Conservation (phyloP, 2,797 vertebrate genomes). For the Graptemys geographica region DNA sequence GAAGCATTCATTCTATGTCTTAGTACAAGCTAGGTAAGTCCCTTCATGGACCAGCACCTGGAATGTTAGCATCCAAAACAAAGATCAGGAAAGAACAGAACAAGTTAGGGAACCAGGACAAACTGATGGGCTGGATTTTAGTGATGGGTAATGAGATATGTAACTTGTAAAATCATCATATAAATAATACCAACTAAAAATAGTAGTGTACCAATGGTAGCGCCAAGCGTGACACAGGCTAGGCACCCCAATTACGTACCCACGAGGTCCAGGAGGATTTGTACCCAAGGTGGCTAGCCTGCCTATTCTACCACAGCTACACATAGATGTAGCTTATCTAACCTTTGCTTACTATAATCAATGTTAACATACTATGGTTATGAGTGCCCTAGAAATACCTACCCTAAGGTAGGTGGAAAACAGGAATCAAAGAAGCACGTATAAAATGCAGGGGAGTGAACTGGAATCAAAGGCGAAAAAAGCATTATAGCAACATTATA, state of each 20-base stretch:
- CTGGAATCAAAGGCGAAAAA: background rate
- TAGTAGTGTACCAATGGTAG: background rate
- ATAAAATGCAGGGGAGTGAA: background rate
- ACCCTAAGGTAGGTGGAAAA: rapidly evolving
- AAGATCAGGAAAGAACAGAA: background rate
- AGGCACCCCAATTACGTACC: background rate
- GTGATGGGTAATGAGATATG: background rate
- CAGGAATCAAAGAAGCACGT: rapidly evolving
- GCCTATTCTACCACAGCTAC: background rate
- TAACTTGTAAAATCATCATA: background rate
- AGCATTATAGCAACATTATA: background rate
- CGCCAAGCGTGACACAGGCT: background rate
- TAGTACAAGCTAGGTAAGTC: background rate
- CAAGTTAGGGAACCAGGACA: background rate
- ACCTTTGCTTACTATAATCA: background rate
- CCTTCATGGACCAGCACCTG: background rate
- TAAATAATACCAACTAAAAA: background rate
- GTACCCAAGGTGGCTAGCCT: background rate
- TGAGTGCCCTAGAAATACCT: background rate
- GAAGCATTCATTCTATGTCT: background rate
- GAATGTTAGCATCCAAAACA: background rate
- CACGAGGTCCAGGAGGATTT: background rate
- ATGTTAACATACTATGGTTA: background rate
- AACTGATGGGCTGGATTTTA: background rate
- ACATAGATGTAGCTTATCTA: background rate